Base-by-base conservation (phyloP, 2,113 vertebrate species). In the Oncorhynchus keta region DNA sequence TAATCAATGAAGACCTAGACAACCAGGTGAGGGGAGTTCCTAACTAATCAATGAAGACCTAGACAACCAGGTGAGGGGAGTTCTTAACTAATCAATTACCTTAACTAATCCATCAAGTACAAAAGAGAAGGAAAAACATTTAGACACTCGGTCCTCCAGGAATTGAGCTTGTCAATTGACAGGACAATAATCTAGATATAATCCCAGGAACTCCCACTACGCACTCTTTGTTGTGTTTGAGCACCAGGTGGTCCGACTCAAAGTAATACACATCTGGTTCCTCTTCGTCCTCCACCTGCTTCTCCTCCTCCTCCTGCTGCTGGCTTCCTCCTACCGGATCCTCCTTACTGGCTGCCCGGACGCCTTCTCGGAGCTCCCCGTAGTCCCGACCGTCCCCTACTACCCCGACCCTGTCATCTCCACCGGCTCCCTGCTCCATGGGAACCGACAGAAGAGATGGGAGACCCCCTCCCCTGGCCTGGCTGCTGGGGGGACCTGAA, bases 141-240 rank as follows among this genome's bases (percentile, higher is more conserved):
- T 24, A 24, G 24, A 24, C 24, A 24, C 24, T 24, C 1, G 24
- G 24, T 1, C 24, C 24, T 24, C 24, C 24, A 9, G 39, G 8
- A 39, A 39, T 39, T 9, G 6, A 35, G 5, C 0, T 35, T 35
- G 8, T 9, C 39, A 45, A 0, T 45, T 55, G 13, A 55, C 16
- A 55, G 39, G 2, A 9, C 9, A 5, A 4, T 55, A 55, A 55
- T 55, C 14, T 55, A 18, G 12, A 55, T 18, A 79, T 30, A 77
- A 30, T 66, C 64, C 75, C 81, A 69, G 20, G 39, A 77, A 79
- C 67, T 85, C 91, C 91, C 94, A 98, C 97, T 55, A 55, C 51
- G 93, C 98, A 99, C 98, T 99, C 98, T 99, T 99, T 99, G 96
- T 99, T 99, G 95, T 99, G 98, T 98, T 99, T 99, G 90, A 99